Conservation (phyloP, 2,113 vertebrate genomes). For the Elaphurus davidianus region DNA sequence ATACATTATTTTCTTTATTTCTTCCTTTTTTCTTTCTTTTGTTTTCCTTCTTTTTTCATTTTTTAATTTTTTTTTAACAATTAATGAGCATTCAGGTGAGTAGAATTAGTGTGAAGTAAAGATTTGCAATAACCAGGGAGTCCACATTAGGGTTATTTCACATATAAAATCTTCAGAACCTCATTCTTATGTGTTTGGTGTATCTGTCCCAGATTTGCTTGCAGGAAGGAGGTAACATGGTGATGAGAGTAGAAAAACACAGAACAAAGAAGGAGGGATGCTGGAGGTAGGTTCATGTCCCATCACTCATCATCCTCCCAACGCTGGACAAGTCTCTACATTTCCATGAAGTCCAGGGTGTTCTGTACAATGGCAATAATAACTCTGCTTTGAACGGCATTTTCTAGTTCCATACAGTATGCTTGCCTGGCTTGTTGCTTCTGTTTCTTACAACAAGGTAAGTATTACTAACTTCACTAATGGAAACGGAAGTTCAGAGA, state of each 20-base stretch:
- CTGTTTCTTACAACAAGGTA: not conserved
- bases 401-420: not conserved
- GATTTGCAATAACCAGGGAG: not conserved
- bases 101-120: not conserved
- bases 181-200: not conserved
- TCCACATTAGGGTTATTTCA: not conserved
- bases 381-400: not conserved
- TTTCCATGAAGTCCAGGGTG: not conserved
- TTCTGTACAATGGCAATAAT: not conserved
- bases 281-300: not conserved
- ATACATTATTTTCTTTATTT: not conserved
- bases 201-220: not conserved
- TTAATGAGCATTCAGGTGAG: not conserved
- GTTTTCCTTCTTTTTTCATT: too few relatives aligned
- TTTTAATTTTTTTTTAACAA: not conserved
- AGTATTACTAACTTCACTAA: not conserved
- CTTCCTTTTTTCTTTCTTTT: not conserved
- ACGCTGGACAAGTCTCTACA: not conserved
- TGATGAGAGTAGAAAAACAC: not conserved
- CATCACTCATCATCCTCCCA: not conserved
- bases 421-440: not conserved
- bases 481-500: not conserved
- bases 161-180: too few relatives aligned
- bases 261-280: not conserved
- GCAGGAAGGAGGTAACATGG: not conserved